Conservation (phyloP, 2,888 invertebrate genomes). For the Pyrocoelia pectoralis region DNA sequence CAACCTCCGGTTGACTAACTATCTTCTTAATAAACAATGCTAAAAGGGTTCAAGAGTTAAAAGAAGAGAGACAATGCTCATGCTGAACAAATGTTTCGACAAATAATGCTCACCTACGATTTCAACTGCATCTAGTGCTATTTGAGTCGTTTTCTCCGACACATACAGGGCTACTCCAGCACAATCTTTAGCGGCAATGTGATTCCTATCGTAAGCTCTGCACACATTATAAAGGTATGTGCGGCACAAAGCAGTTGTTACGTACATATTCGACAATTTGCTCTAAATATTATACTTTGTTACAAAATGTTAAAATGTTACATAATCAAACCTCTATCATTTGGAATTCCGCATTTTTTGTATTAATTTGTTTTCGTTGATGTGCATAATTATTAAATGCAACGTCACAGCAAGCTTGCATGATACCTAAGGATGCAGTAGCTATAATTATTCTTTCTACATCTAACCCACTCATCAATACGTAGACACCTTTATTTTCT, state of each 20-base stretch:
- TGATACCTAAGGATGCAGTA: constrained; percentile 91
- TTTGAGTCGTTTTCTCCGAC: constrained; percentile 90
- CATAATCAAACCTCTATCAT: constrained; percentile 76
- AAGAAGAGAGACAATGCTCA: no score
- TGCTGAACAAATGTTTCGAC: no score
- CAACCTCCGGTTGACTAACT: no score
- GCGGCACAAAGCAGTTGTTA: constrained; percentile 82
- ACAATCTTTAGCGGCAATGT: constrained; percentile 87
- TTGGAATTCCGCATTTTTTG: constrained; percentile 92
- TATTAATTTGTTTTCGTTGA: constrained; percentile 77
- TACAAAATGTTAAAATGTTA: neutral
- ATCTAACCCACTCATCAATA: constrained; percentile 96
- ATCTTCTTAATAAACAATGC: no score
- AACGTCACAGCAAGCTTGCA: constrained; percentile 94
- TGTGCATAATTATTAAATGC: constrained; percentile 97
- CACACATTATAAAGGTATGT: constrained; percentile 93
- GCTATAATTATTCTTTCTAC: constrained; percentile 89
- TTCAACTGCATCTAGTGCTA: constrained; percentile 93
- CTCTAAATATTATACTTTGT: constrained; percentile 68
- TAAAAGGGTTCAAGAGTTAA: no score
- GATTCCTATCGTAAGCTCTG: constrained; percentile 80
- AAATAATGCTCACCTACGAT: no score
- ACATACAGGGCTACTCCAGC: constrained; percentile 77
- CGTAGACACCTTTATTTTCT: no score
- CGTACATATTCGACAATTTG: constrained; percentile 96